Evolutionary conservation across 1,140 invertebrate genomes (phyloP).

Genomic region (Phocides pigmalion): DNA sequence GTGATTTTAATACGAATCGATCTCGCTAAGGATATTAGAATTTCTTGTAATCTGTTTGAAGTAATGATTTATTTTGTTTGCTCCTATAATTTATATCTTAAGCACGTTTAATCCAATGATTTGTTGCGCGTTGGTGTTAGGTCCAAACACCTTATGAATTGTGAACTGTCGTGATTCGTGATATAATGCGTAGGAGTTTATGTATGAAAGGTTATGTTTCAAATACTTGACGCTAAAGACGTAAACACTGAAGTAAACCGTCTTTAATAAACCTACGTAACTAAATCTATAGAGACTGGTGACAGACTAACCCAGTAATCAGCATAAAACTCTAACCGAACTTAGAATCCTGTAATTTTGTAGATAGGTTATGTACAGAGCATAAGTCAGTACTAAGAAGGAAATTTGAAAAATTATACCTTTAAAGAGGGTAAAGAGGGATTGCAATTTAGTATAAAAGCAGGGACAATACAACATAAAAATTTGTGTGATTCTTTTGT

Average conservation of each 20-base stretch:
- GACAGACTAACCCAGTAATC: too few species aligned
- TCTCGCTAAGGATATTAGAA: conserved; percentile 15
- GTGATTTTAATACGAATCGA: conserved; percentile 30
- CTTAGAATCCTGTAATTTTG: too few species aligned
- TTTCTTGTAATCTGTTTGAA: conserved; percentile 32
- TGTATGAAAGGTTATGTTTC: conserved; percentile 8
- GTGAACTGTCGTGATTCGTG: conserved; percentile 8
- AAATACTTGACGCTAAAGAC: conserved; percentile 4
- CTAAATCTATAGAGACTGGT: neutral
- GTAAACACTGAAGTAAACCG: neutral
- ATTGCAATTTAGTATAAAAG: too few species aligned
- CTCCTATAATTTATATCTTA: conserved; percentile 28
- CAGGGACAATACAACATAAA: too few species aligned
- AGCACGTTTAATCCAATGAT: conserved; percentile 25
- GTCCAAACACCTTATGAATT: conserved; percentile 18
- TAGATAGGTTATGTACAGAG: too few species aligned
- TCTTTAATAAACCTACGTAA: neutral
- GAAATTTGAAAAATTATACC: too few species aligned
- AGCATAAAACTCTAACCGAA: too few species aligned
- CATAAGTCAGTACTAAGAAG: too few species aligned
- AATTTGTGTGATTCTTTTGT: too few species aligned
- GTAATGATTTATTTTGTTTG: conserved; percentile 29
- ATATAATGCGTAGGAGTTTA: conserved; percentile 11
- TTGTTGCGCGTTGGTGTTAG: conserved; percentile 20
- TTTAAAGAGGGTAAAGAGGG: too few species aligned